phyloP scores from a whole-genome alignment of 2,113 vertebrate genomes.

The Steatornis caripensis region DNA sequence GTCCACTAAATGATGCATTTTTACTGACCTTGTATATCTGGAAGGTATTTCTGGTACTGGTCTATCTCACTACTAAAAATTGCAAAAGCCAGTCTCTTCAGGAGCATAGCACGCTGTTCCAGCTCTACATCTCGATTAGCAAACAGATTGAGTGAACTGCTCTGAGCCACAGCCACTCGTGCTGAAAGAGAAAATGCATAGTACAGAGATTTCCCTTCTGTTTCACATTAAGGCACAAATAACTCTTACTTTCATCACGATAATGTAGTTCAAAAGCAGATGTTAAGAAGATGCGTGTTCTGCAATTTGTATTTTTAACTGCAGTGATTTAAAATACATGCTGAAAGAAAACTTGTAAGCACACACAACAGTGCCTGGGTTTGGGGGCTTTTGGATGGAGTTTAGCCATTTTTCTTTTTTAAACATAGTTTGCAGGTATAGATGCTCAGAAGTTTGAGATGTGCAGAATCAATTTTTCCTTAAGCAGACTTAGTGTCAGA shows the following conservation, averaged over 20 bases:
- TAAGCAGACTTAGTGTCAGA: neutral
- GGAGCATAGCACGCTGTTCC: constrained; percentile 97
- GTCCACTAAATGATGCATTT: neutral
- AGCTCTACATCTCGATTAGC: constrained; percentile 93
- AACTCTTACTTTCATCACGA: neutral
- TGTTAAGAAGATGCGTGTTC: neutral
- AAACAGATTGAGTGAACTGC: constrained; percentile 96
- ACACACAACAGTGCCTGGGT: neutral
- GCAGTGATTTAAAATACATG: neutral
- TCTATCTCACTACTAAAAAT: constrained; percentile 98
- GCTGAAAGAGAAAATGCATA: constrained; percentile 67
- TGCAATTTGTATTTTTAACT: neutral
- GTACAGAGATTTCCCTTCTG: neutral
- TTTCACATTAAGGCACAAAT: neutral
- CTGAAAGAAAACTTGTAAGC: neutral
- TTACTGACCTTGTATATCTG: constrained; percentile 86
- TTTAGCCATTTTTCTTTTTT: neutral
- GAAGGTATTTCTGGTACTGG: constrained; percentile 98
- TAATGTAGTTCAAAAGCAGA: neutral
- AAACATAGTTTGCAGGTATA: neutral
- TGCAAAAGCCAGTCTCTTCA: constrained; percentile 95
- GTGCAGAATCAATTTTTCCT: neutral
- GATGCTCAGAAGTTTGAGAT: neutral
- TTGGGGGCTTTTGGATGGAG: neutral
- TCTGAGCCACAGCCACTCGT: constrained; percentile 95